These are phyloP conservation scores for Bursaphelenchus okinawaensis DNA, from an alignment of 2,888 invertebrate genomes.

Conservation along the genomic window DNA sequence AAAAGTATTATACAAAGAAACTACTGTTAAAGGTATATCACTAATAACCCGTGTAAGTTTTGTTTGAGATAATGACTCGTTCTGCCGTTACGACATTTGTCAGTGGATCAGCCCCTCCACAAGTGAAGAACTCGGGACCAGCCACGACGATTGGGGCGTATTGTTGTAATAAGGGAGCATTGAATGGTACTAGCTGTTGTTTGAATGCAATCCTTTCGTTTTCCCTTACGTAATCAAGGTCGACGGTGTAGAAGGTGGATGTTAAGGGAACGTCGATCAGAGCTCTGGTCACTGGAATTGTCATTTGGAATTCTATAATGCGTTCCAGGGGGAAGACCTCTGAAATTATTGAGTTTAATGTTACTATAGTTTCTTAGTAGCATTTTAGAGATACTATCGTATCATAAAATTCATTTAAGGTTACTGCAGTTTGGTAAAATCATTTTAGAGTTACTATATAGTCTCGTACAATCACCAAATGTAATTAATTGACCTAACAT, in stretches of 20 bases:
- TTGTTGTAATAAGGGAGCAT: neutral
- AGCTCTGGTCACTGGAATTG: slow-evolving; percentile 4
- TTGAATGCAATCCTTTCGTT: neutral
- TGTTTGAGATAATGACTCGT: neutral
- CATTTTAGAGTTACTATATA: no score
- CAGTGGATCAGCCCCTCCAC: neutral
- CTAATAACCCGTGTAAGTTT: neutral
- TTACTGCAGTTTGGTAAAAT: no score
- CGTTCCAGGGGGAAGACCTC: neutral
- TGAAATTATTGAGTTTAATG: no score
- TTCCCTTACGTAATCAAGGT: slow-evolving; percentile 1
- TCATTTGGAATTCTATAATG: neutral
- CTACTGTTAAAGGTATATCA: no score
- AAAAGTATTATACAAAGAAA: no score
- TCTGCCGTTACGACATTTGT: neutral
- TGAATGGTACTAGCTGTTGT: neutral
- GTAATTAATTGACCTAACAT: no score
- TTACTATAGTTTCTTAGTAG: no score
- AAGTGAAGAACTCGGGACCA: neutral
- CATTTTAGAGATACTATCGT: no score
- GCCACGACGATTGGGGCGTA: neutral
- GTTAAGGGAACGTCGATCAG: slow-evolving; percentile 1
- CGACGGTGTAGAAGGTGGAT: slow-evolving; percentile 4
- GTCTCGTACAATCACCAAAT: no score
- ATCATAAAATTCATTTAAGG: no score